Evolutionary conservation across 2,888 invertebrate genomes (phyloP), one percentile per base, ranked within the genome.

Genomic region (Hydraecia micacea): DNA sequence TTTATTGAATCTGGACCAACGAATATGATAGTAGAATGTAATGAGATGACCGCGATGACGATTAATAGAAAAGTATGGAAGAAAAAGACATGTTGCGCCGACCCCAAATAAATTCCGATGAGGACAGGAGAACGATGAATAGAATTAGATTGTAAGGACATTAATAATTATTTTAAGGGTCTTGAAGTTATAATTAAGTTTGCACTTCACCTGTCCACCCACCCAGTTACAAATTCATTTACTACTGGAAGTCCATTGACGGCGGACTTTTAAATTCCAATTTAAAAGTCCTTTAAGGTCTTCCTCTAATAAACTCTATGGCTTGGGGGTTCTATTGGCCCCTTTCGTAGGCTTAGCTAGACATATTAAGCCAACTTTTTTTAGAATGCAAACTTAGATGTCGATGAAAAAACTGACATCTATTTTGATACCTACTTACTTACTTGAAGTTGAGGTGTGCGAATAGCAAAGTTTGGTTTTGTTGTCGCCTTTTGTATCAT

Each of bases 391-490:
- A 32, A 32, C 15, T 39, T 39, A 15, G 1, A 25, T 8, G 2
- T 18, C 25, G 9, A 21, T 69, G 9, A 62, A 67, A 75, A 76
- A 42, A 15, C 0, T 32, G 4, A 49, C 39, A 67, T 39, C 32
- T 55, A 49, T 68, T 2, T 28, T 11, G 25, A 9, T 52, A 25
- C 6, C 58, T 32, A 21, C 8, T 11, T 36, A 11, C 18, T 11
- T 25, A 11, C 25, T 39, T 11, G 18, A 39, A 55, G 11, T 71
- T n/a, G 25, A 60, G 66, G 11, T 21, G 5, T 13, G 15, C 39
- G 71, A 82, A 71, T 82, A 83, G n/a, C 8, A 18, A 67, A 32
- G 18, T n/a, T 36, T 25, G 8, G 52, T 55, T 72, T 81, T 60
- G 76, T 58, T 63, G 62, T 72, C 36, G 13, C 1, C 25, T n/a